A percentile compares a stretch with the other conserved stretches of the same genome.
These are phyloP conservation scores for Etheostoma spectabile DNA, from an alignment of 2,113 vertebrate species.

Conservation along the genomic window DNA sequence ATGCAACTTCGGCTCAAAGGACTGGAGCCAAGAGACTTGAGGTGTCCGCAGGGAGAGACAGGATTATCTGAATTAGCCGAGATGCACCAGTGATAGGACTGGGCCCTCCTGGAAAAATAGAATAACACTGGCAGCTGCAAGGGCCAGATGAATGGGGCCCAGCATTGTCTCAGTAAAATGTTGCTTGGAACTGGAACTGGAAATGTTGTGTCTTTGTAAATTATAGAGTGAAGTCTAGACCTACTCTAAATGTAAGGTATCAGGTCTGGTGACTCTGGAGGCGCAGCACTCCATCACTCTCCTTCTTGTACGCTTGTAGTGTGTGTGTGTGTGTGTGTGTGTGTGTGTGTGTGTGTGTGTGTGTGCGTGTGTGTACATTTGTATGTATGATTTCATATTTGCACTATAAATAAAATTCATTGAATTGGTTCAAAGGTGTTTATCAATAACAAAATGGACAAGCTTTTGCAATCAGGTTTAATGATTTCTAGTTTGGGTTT, in stretches of 20 bases:
- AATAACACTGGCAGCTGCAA: slow-evolving; percentile 41
- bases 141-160: slow-evolving; percentile 52
- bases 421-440: slow-evolving; percentile 16
- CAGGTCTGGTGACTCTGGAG: no score
- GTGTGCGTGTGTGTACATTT: no score
- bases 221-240: no score
- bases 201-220: no score
- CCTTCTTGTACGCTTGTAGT: no score
- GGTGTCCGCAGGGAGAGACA: slow-evolving; percentile 39
- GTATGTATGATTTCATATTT: no score
- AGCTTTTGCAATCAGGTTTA: slow-evolving; percentile 45
- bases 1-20: slow-evolving; percentile 63
- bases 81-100: slow-evolving; percentile 57
- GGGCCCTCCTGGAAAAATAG: slow-evolving; percentile 39
- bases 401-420: no score
- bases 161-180: slow-evolving; percentile 48
- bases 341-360: no score
- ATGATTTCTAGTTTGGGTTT: slow-evolving; percentile 46
- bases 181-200: slow-evolving; percentile 14
- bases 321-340: no score
- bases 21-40: slow-evolving; percentile 52
- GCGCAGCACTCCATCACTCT: no score
- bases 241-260: no score
- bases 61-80: slow-evolving; percentile 70
- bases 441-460: slow-evolving; percentile 43